Conservation (phyloP, 2,888 invertebrate species). For the Drepanosiphum platanoidis region DNA sequence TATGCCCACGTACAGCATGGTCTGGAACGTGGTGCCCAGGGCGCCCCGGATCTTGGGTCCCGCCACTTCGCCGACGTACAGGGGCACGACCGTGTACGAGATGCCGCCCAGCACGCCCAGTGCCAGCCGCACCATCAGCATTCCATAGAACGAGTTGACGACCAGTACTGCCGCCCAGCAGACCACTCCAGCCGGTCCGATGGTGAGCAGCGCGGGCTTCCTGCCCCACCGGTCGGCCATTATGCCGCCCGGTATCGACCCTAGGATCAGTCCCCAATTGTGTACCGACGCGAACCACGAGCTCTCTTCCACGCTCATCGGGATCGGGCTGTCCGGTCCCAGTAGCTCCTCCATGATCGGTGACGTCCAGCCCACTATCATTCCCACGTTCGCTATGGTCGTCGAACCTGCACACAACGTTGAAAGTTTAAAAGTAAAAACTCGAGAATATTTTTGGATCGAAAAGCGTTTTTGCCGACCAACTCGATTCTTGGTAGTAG, state of each 20-base stretch:
- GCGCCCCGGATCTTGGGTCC: constrained; percentile 63
- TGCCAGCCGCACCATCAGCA: constrained; percentile 63
- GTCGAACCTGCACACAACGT: constrained; percentile 53
- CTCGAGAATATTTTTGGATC: no score
- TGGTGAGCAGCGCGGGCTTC: constrained; percentile 70
- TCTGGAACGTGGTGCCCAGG: constrained; percentile 65
- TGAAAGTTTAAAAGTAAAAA: no score
- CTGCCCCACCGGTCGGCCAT: constrained; percentile 72
- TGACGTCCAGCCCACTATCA: constrained; percentile 64
- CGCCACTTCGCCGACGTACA: constrained; percentile 63
- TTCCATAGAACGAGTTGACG: constrained; percentile 31
- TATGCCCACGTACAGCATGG: constrained; percentile 68
- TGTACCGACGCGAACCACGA: constrained; percentile 62
- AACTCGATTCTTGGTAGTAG: no score
- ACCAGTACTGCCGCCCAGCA: constrained; percentile 68
- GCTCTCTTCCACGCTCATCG: constrained; percentile 57
- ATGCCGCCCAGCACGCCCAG: constrained; percentile 64
- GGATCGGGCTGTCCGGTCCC: constrained; percentile 53
- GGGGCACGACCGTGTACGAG: constrained; percentile 64
- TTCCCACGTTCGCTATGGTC: constrained; percentile 62
- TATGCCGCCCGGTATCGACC: constrained; percentile 68
- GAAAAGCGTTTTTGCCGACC: no score
- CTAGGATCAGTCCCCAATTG: constrained; percentile 63
- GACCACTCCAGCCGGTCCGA: constrained; percentile 71
- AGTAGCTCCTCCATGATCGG: constrained; percentile 63